Conservation (phyloP, 2,113 vertebrate genomes). For the Microtus montanus region DNA sequence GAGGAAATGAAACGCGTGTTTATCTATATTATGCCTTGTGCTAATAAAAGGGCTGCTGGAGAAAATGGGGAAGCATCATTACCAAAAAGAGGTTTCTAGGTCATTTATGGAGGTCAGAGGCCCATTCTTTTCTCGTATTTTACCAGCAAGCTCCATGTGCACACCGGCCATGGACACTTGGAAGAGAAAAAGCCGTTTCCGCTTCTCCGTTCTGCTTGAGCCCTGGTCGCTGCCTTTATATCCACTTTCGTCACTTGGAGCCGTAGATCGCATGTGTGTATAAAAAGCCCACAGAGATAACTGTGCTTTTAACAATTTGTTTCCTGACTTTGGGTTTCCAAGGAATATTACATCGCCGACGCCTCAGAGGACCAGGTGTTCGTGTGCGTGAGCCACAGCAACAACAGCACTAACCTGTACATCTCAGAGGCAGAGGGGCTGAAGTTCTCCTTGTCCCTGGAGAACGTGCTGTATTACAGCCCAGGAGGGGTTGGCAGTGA, state of each 20-base stretch:
- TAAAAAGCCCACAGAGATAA: accelerated
- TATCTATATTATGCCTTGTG: neutral
- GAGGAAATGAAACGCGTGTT: neutral
- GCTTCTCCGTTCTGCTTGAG: neutral
- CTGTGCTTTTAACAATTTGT: accelerated
- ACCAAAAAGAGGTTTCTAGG: constrained; percentile 24
- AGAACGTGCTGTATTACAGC: constrained; percentile 96
- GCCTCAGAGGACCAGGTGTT: constrained; percentile 99
- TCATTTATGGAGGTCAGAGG: neutral
- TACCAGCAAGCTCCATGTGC: neutral
- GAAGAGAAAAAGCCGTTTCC: too few relatives aligned
- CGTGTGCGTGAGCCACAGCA: constrained; percentile 95
- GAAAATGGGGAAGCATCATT: neutral
- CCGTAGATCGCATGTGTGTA: accelerated
- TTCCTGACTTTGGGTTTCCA: constrained; percentile 44
- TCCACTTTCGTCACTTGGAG: neutral
- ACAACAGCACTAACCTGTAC: constrained; percentile 96
- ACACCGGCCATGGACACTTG: neutral
- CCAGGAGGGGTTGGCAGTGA: constrained; percentile 94
- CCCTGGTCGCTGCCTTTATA: neutral
- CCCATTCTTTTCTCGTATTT: neutral
- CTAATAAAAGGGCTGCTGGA: neutral
- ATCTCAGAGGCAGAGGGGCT: constrained; percentile 97
- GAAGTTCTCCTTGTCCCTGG: constrained; percentile 95
- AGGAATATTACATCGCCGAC: constrained; percentile 97